Evolutionary conservation across 2,113 vertebrate genomes (phyloP), one percentile per base, ranked within the genome.

Genomic region (Asarcornis scutulata): DNA sequence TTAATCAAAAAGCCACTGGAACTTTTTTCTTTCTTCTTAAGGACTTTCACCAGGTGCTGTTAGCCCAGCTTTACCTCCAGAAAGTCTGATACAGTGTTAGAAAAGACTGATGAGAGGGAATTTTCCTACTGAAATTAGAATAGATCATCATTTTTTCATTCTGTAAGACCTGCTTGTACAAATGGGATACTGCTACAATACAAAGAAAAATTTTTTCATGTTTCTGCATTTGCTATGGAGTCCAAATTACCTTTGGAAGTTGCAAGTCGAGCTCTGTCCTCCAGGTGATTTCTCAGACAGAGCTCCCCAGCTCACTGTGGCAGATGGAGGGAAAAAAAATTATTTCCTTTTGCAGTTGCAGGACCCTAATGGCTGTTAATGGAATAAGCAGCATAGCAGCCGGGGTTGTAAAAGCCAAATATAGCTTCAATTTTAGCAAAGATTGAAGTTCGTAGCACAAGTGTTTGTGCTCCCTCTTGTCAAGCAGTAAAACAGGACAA

Each of bases 1-100:
- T 89, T 95, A 97, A 95, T 95, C 77, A 92, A 89, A 95, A 95
- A 95, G 58, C 48, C 66, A 83, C 77, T 85, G n/a, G 38, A 92
- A 92, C 42, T 79, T 79, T 84, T 85, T 95, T 92, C 53, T 91
- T 94, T 88, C 38, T 81, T 86, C 80, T 69, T 74, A 94, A 82
- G 78, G 66, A 69, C 93, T 95, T 93, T 55, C 7, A 91, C 58
- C 66, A 85, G 67, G 66, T 71, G 76, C 72, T 94, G 79, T 86
- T 94, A 93, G 89, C 69, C 13, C 42, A 82, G 52, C 60, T 92
- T 75, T 93, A 59, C 59, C 86, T 95, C 64, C 29, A 52, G 86
- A 71, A 96, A 80, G 48, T 89, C 81, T 89, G 62, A 62, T 75
- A 53, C 16, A 36, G 42, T 60, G 62, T 79, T 94, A 87, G 23